Base-by-base conservation (phyloP, 2,113 vertebrate genomes). In the Lophura nycthemera region DNA sequence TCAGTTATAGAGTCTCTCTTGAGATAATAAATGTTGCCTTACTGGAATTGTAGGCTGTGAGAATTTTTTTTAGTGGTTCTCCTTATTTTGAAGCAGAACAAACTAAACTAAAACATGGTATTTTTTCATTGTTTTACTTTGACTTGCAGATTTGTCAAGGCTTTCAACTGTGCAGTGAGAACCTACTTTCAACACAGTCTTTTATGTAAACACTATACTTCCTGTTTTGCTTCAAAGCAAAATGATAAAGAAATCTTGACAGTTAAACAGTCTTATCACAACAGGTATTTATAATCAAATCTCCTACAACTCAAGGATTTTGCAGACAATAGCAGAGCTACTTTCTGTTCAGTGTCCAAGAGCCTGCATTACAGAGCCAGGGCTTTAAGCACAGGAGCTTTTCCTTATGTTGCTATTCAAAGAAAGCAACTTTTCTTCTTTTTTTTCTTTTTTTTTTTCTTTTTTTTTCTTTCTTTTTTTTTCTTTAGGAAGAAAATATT, bases 171-270 rank as follows among this genome's bases (percentile, higher is more conserved):
- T 63, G 77, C 81, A 56, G 69, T 48, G 72, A 93, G 70, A 95
- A 81, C 69, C 29, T 67, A 38, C 75, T 96, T 93, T 91, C 89
- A 88, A 60, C 72, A 56, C 25, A 86, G 65, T 18, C 38, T 93
- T 89, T 96, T 67, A 88, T 87, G 89, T 91, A 92, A 96, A 96
- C 71, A 73, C 60, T 50, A 20, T 71, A 42, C 52, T 96, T 96
- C 91, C 94, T 96, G 94, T 96, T 95, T 87, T 95, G 92, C 84
- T 93, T 92, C 95, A 93, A 77, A 95, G 92, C 14, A 85, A 92
- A 87, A 88, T 36, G 78, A 88, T 89, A 65, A 93, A 91, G 93
- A 96, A 64, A 54, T 63, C 60, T 20, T 60, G 77, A 64, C 81
- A 93, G 67, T 59, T 63, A 50, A 14, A 52, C 61, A 90, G 66